Evolutionary conservation across 92 coral and sea anemone genomes (phyloP).

Genomic region (Umimayanthus chanpuru): DNA sequence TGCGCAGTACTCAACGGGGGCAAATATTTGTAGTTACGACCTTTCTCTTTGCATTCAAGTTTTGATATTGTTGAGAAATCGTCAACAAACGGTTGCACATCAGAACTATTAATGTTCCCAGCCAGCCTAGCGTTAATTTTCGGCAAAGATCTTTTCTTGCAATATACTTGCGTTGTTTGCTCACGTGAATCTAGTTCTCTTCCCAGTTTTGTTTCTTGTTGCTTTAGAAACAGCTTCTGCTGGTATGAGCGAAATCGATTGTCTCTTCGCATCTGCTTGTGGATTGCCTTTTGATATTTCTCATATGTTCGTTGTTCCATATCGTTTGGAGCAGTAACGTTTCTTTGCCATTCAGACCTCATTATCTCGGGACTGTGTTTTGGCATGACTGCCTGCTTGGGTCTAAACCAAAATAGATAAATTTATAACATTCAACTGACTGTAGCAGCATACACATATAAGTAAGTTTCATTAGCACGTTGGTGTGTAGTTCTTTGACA

Average conservation of each 20-base stretch:
- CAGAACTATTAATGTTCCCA: background rate
- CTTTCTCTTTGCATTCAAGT: background rate
- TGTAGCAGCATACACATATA: no score
- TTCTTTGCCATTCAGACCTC: background rate
- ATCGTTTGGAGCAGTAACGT: background rate
- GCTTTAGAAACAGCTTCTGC: constrained; percentile 13
- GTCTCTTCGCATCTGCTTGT: constrained; percentile 2
- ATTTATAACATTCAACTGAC: no score
- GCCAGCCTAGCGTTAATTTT: background rate
- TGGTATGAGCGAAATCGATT: background rate
- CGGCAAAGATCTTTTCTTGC: background rate
- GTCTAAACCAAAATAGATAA: no score
- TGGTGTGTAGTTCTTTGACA: no score
- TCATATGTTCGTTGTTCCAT: background rate
- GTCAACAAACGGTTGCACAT: background rate
- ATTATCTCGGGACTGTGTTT: background rate
- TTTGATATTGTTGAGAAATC: background rate
- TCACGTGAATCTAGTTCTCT: background rate
- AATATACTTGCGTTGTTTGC: background rate
- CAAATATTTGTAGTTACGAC: background rate
- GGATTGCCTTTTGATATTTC: background rate
- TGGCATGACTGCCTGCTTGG: background rate
- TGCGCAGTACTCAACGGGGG: background rate
- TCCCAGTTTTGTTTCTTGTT: constrained; percentile 2
- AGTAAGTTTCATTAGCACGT: no score